phyloP scores from a whole-genome alignment of 2,888 invertebrate genomes.

The Meliscaeva auricollis region DNA sequence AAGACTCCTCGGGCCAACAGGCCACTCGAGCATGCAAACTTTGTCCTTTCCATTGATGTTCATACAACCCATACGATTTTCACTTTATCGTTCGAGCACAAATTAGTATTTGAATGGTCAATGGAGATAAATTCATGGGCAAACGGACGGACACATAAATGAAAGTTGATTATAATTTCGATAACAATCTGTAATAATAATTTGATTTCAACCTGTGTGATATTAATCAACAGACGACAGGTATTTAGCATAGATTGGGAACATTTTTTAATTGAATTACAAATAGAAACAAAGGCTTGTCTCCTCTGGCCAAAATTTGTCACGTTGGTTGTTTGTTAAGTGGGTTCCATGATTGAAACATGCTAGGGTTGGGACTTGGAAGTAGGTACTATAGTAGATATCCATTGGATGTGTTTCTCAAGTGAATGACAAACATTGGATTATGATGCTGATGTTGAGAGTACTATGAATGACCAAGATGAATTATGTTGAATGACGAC shows the following conservation, averaged over 20 bases:
- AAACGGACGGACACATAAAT: slow-evolving; percentile 28
- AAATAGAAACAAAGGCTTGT: slow-evolving; percentile 42
- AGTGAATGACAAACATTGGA: slow-evolving; percentile 65
- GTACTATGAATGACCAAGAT: slow-evolving; percentile 30
- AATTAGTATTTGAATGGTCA: slow-evolving; percentile 5
- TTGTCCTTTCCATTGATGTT: background rate
- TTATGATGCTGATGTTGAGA: slow-evolving; percentile 39
- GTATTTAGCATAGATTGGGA: slow-evolving; percentile 59
- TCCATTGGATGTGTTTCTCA: no score
- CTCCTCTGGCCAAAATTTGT: slow-evolving; percentile 1
- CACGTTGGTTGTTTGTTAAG: slow-evolving; percentile 9
- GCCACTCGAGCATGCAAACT: slow-evolving; percentile 36
- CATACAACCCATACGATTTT: background rate
- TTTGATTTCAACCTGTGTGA: slow-evolving; percentile 65
- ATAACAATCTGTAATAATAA: slow-evolving; percentile 66
- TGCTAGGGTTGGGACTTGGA: slow-evolving; percentile 2
- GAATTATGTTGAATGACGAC: slow-evolving; percentile 24
- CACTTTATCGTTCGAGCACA: background rate
- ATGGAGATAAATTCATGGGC: slow-evolving; percentile 38
- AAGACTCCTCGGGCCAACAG: slow-evolving; percentile 15
- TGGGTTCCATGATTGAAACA: slow-evolving; percentile 40
- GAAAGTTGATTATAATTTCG: slow-evolving; percentile 62
- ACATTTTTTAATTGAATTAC: slow-evolving; percentile 64
- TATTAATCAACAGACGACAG: slow-evolving; percentile 70
- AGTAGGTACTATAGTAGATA: no score